A percentile compares a stretch with the other conserved stretches of the same genome.
Conservation (phyloP, 2,888 invertebrate species). For the Sussaba pulchella region DNA sequence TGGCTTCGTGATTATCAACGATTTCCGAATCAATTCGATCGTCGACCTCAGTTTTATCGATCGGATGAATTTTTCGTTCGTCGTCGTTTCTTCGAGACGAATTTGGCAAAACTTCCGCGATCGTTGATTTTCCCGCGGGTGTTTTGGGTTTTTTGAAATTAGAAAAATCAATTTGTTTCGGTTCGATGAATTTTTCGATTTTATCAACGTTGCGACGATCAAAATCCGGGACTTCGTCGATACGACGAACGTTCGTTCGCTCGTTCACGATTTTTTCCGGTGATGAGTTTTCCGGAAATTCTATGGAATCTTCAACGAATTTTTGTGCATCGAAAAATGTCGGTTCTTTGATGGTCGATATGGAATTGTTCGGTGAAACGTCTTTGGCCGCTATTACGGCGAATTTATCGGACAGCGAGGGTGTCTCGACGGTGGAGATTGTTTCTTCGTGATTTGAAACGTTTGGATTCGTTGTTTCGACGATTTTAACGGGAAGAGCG, state of each 20-base stretch:
- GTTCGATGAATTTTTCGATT: background rate
- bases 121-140: background rate
- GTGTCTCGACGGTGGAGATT: background rate
- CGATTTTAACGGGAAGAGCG: no score
- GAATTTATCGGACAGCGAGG: conserved; percentile 38
- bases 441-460: conserved; percentile 13
- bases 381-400: conserved; percentile 20
- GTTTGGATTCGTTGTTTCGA: background rate
- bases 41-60: background rate
- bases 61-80: background rate
- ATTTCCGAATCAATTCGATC: conserved; percentile 17
- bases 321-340: conserved; percentile 51
- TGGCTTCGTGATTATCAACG: conserved; percentile 7
- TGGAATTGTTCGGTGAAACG: background rate
- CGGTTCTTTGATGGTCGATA: conserved; percentile 55
- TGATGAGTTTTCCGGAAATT: background rate
- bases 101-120: background rate
- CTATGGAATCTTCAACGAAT: conserved; percentile 15
- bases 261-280: background rate
- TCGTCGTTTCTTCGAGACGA: background rate
- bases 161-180: background rate
- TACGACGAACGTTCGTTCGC: conserved; percentile 13
- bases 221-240: conserved; percentile 7
- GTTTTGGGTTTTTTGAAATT: background rate
- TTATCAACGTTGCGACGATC: conserved; percentile 6